These are phyloP conservation scores for Pheosia gnoma DNA, from an alignment of 2,888 invertebrate species.

Conservation along the genomic window DNA sequence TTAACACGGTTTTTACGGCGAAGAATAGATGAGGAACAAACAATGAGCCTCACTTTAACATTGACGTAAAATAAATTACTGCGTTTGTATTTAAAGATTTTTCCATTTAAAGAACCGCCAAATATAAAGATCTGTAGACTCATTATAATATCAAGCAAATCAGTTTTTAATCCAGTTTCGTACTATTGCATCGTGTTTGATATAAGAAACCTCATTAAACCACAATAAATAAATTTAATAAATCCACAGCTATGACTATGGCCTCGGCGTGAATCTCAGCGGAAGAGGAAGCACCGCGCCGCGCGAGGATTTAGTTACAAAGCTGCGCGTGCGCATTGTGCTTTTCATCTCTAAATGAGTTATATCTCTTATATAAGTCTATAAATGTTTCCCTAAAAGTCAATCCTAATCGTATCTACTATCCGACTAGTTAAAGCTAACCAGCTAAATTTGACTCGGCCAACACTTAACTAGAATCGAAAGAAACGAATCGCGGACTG, in stretches of 20 bases:
- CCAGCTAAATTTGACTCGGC: background rate
- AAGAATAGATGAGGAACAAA: too few relatives aligned
- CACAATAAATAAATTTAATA: background rate
- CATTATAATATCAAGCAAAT: background rate
- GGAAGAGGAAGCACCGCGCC: slow-evolving; percentile 28
- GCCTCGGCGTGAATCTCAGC: slow-evolving; percentile 17
- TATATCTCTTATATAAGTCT: too few relatives aligned
- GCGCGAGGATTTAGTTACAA: slow-evolving; percentile 34
- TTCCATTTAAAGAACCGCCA: too few relatives aligned
- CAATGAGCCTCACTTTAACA: too few relatives aligned
- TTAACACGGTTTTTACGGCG: too few relatives aligned
- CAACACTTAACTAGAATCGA: background rate
- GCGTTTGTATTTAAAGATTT: too few relatives aligned
- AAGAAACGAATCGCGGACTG: background rate
- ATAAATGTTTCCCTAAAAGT: too few relatives aligned
- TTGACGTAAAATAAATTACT: too few relatives aligned
- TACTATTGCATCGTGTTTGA: background rate
- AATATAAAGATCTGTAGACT: too few relatives aligned
- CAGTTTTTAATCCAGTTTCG: background rate
- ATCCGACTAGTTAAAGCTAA: too few relatives aligned
- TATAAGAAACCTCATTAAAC: background rate
- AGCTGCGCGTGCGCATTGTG: slow-evolving; percentile 19
- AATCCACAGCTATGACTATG: background rate
- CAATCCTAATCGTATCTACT: too few relatives aligned
- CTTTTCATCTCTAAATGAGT: background rate